Conservation (phyloP, 1,140 invertebrate genomes). For the Cherax destructor region DNA sequence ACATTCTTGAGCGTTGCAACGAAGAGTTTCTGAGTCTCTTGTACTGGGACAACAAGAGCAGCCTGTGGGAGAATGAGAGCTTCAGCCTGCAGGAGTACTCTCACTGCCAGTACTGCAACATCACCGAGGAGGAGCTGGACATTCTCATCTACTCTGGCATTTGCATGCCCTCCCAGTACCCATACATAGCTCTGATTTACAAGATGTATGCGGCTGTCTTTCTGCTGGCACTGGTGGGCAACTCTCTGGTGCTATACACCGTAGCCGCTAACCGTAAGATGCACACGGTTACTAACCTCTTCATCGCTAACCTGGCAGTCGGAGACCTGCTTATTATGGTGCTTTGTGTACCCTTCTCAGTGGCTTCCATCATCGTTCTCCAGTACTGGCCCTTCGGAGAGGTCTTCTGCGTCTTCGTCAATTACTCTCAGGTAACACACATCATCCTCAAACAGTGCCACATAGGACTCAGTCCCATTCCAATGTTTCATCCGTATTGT, state of each 20-base stretch:
- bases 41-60: background rate
- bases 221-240: conserved; percentile 84
- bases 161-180: conserved; percentile 28
- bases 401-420: conserved; percentile 86
- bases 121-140: conserved; percentile 11
- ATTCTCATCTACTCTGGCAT: conserved; percentile 9
- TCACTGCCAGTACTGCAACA: conserved; percentile 39
- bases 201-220: conserved; percentile 84
- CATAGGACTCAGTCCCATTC: too few species aligned
- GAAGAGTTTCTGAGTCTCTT: background rate
- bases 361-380: conserved; percentile 84
- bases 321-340: conserved; percentile 90
- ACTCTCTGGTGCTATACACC: conserved; percentile 88
- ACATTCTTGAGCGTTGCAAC: background rate
- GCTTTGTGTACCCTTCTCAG: conserved; percentile 90
- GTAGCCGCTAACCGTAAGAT: conserved; percentile 84
- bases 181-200: conserved; percentile 73
- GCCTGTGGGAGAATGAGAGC: background rate
- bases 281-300: conserved; percentile 91
- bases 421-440: conserved; percentile 81
- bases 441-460: too few species aligned
- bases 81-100: background rate
- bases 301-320: conserved; percentile 89
- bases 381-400: conserved; percentile 90
- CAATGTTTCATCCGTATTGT: too few species aligned